Evolutionary conservation across 2,797 vertebrate genomes (phyloP).

Genomic region (Atherinosoma microstoma): DNA sequence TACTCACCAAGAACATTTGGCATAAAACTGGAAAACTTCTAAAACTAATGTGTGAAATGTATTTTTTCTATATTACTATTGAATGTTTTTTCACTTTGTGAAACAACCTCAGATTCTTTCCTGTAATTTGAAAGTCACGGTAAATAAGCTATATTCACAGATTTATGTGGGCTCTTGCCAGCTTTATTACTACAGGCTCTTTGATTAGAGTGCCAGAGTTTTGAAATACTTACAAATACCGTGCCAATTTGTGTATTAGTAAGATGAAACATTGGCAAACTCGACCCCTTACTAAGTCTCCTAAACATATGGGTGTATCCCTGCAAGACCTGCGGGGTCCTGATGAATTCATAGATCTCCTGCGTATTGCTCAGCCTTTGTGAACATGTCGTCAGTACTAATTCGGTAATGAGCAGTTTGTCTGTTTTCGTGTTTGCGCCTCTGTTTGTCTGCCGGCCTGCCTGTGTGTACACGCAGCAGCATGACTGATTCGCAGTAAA

Average conservation of each 20-base stretch:
- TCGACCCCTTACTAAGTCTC: conserved; percentile 13
- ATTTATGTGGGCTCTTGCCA: conserved; percentile 43
- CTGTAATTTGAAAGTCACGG: conserved; percentile 17
- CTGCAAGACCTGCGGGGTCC: conserved; percentile 7
- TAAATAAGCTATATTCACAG: conserved; percentile 42
- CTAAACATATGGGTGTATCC: conserved; percentile 18
- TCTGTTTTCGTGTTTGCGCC: conserved; percentile 53
- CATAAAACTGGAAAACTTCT: background rate
- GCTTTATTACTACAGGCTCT: conserved; percentile 43
- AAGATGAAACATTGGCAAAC: background rate
- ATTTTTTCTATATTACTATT: background rate
- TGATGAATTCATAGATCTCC: conserved; percentile 33
- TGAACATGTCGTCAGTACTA: conserved; percentile 40
- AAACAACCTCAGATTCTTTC: conserved; percentile 21
- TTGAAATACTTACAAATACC: conserved; percentile 39
- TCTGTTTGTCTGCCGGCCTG: conserved; percentile 50
- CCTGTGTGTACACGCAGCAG: conserved; percentile 63
- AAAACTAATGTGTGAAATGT: background rate
- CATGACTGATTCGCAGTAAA: conserved; percentile 59
- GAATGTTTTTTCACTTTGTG: background rate
- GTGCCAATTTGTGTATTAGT: conserved; percentile 33
- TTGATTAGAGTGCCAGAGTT: conserved; percentile 51
- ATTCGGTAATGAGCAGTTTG: conserved; percentile 46
- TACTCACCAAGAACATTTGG: background rate
- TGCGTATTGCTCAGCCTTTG: conserved; percentile 11